A percentile compares a stretch with the other conserved stretches of the same genome.
Conservation (phyloP, 1,140 invertebrate species). For the Pentalonia nigronervosa region DNA sequence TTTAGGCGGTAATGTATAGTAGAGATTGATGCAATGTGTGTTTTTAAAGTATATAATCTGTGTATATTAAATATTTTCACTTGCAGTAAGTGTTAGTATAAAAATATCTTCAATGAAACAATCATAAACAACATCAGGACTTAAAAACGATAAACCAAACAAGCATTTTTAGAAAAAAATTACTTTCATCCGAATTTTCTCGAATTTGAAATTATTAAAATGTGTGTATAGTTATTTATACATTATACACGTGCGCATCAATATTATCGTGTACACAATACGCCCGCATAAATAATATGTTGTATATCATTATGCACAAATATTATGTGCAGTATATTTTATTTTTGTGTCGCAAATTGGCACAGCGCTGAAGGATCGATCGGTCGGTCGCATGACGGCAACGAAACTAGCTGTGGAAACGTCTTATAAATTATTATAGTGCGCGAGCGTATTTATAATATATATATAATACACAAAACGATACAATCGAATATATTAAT, state of each 20-base stretch:
- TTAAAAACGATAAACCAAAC: not conserved
- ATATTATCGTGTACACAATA: too few species aligned
- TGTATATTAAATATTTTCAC: not conserved
- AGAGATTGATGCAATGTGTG: not conserved
- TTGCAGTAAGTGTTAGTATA: not conserved
- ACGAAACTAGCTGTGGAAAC: not conserved
- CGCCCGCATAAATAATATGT: too few species aligned
- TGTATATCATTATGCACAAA: too few species aligned
- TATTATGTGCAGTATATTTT: too few species aligned
- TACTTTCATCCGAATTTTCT: not conserved
- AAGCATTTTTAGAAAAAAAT: not conserved
- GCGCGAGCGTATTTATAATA: not conserved
- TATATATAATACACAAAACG: not conserved
- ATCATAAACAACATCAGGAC: not conserved
- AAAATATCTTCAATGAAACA: not conserved
- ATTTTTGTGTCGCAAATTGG: not conserved
- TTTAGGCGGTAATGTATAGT: not conserved
- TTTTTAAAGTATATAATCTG: not conserved
- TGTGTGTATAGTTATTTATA: too few species aligned
- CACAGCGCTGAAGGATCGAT: not conserved
- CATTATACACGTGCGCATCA: too few species aligned
- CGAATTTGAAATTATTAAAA: too few species aligned
- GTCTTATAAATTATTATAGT: not conserved
- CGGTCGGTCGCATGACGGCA: not conserved
- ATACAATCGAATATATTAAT: constrained; percentile 21